A percentile compares a stretch with the other conserved stretches of the same genome.
Evolutionary conservation across 2,888 invertebrate genomes (phyloP).

Genomic region (Sipunculus nudus): DNA sequence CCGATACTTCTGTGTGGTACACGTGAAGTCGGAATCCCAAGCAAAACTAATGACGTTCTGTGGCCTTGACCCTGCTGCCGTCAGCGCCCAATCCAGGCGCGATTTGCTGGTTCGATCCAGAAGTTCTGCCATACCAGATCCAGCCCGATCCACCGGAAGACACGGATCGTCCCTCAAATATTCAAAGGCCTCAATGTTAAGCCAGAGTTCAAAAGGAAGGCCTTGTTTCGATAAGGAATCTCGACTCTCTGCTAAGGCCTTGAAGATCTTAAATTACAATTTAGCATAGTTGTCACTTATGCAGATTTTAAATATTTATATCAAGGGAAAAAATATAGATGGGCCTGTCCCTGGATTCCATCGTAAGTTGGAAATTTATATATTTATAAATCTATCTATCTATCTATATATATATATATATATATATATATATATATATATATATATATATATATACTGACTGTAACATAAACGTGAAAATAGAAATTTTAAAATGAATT

Average conservation of each 20-base stretch:
- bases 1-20: slow-evolving; percentile 37
- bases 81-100: slow-evolving; percentile 48
- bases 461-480: too few species aligned
- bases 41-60: slow-evolving; percentile 50
- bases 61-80: slow-evolving; percentile 42
- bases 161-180: slow-evolving; percentile 47
- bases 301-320: too few species aligned
- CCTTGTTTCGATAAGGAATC: slow-evolving; percentile 14
- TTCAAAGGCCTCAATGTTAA: slow-evolving; percentile 52
- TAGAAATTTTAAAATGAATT: too few species aligned
- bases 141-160: slow-evolving; percentile 43
- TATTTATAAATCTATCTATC: slow-evolving; percentile 8
- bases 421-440: slow-evolving; percentile 5
- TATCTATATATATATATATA: slow-evolving; percentile 10
- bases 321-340: too few species aligned
- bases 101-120: slow-evolving; percentile 40
- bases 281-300: too few species aligned
- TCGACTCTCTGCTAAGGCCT: too few species aligned
- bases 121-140: slow-evolving; percentile 44
- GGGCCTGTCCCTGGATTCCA: slow-evolving; percentile 22
- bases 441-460: slow-evolving; percentile 15
- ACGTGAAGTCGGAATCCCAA: slow-evolving; percentile 54
- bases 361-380: slow-evolving; percentile 15
- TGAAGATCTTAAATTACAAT: too few species aligned
- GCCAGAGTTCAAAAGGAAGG: slow-evolving; percentile 44